Base-by-base conservation (phyloP, 2,888 invertebrate genomes). In the Agrochola litura region DNA sequence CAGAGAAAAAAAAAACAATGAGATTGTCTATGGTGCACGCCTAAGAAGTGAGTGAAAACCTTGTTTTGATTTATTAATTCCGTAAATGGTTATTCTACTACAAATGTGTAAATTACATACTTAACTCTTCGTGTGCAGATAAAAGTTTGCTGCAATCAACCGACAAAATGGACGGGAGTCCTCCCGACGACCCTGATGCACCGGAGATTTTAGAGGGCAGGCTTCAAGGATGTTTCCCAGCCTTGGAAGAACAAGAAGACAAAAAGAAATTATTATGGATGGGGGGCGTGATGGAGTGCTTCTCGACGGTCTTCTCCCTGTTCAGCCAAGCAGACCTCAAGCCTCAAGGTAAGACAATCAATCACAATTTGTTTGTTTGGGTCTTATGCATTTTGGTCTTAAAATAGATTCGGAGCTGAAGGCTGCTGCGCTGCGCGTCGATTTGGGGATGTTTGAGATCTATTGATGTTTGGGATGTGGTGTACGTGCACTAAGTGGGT, bases 221-320 rank as follows among this genome's bases (percentile, higher is more conserved):
- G 43, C 84, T 87, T 63, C 87, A 89, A 83, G 88, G 85, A 76
- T 85, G 86, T 73, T 81, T 73, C 46, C 73, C 84, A 75, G 66
- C 75, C 64, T 68, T 84, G 63, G 84, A 81, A 56, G 67, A 69
- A 46, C 90, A 90, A 37, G 79, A 89, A 43, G 93, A 93, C 43
- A 98, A 93, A 97, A 97, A 84, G 92, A 94, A 86, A 97, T 97
- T 85, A 58, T 98, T 86, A 77, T 98, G 98, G 98, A 97, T 98
- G 93, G 98, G 98, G 83, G 99, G 99, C 0, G 97, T 99, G 76
- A 96, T 99, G 87, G 98, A 99, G 2, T 99, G 99, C 91, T 97
- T 99, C 92, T 97, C 98, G 81, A 99, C 99, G 0, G 98, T 99
- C 16, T 97, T 98, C 94, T 98, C 98, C n/a, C 97, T 99, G 88